phyloP scores from a whole-genome alignment of 37 sponge, comb jelly and placozoan genomes.

The Diacarnus erythraeanus region DNA sequence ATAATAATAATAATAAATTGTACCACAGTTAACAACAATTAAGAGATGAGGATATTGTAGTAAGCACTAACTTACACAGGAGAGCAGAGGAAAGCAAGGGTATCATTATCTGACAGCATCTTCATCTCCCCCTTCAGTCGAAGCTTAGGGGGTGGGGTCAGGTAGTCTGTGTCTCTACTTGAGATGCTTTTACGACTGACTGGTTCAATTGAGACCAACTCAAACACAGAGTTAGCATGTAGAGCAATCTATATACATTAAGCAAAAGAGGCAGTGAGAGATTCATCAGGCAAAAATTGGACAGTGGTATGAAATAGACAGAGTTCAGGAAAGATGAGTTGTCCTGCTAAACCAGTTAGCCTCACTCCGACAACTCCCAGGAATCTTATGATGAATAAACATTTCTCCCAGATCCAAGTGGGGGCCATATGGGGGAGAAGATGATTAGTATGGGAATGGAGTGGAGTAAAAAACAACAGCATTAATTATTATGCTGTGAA shows the following conservation, averaged over 20 bases:
- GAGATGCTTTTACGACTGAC: not conserved
- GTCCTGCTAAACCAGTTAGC: no score
- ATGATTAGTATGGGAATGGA: no score
- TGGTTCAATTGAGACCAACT: constrained; percentile 20
- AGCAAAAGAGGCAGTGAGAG: not conserved
- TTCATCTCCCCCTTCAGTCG: constrained; percentile 73
- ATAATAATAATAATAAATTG: no score
- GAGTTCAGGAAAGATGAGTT: no score
- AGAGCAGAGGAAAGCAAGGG: constrained; percentile 66
- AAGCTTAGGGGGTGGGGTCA: constrained; percentile 21
- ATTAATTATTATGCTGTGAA: no score
- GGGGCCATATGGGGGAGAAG: no score
- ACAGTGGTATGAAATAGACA: not conserved
- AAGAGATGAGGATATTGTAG: no score
- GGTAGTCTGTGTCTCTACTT: constrained; percentile 19
- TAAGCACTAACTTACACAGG: constrained; percentile 58
- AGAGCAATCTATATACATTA: constrained; percentile 31
- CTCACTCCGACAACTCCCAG: no score
- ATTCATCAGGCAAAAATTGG: not conserved
- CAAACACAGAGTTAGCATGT: constrained; percentile 54
- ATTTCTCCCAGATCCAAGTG: no score
- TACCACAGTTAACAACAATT: no score
- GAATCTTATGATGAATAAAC: no score
- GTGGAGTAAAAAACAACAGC: no score
- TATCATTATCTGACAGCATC: not conserved